Conservation (phyloP, 1,140 invertebrate species). For the Ruditapes philippinarum region DNA sequence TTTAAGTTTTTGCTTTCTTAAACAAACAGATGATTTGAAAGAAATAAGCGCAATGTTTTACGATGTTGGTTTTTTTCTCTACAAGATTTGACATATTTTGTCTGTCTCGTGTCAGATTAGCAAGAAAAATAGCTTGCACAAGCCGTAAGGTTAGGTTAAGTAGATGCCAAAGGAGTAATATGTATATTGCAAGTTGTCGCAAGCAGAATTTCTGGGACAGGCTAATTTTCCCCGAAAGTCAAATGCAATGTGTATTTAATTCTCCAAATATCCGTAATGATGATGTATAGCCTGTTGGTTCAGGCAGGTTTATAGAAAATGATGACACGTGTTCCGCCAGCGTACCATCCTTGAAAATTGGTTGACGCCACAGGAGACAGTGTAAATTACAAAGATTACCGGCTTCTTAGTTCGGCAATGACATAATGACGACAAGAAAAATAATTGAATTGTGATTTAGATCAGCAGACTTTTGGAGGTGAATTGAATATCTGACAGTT, state of each 20-base stretch:
- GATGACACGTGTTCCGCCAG: neutral
- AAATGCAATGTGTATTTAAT: constrained; percentile 45
- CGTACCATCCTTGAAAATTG: constrained; percentile 32
- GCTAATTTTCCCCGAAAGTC: constrained; percentile 26
- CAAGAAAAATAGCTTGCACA: neutral
- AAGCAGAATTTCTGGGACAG: neutral
- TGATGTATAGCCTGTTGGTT: constrained; percentile 41
- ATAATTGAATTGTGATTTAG: constrained; percentile 67
- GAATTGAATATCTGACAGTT: constrained; percentile 22
- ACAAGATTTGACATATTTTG: no score
- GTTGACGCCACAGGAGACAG: constrained; percentile 9
- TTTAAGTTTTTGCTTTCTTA: no score
- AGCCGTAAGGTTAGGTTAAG: neutral
- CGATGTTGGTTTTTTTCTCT: no score
- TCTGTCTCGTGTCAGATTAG: neutral
- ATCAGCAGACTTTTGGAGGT: constrained; percentile 9
- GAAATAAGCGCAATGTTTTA: no score
- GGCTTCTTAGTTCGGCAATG: constrained; percentile 25
- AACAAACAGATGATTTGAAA: no score
- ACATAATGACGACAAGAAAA: constrained; percentile 55
- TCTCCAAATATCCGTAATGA: constrained; percentile 46
- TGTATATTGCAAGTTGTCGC: constrained; percentile 14
- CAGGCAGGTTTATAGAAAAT: constrained; percentile 42
- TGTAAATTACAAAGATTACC: constrained; percentile 32
- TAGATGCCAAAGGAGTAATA: neutral